A percentile compares a stretch with the other conserved stretches of the same genome.
Conservation (phyloP, 2,113 vertebrate species). For the Thamnophis sirtalis region DNA sequence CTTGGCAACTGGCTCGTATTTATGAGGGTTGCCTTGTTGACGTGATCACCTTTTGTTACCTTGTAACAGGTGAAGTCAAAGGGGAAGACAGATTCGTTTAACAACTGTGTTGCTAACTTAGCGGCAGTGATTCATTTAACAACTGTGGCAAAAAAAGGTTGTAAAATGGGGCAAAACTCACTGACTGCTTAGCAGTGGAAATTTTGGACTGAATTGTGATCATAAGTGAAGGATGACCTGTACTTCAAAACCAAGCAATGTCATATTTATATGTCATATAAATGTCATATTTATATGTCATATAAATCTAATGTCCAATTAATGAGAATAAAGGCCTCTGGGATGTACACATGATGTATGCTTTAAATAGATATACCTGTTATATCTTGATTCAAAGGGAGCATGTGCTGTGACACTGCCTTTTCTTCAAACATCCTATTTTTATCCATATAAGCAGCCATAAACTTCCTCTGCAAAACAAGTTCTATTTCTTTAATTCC, state of each 20-base stretch:
- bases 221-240: background rate
- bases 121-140: background rate
- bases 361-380: constrained; percentile 25
- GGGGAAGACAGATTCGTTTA: background rate
- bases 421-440: background rate
- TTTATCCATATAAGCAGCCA: background rate
- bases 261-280: background rate
- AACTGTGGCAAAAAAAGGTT: background rate
- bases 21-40: no score
- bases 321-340: background rate
- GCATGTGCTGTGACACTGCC: background rate
- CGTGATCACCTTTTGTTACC: background rate
- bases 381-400: background rate
- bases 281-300: no score
- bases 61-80: background rate
- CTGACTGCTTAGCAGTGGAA: background rate
- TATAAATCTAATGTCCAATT: background rate
- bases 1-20: no score
- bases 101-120: background rate
- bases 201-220: background rate
- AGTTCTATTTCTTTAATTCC: background rate
- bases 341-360: background rate
- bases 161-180: background rate
- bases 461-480: constrained; percentile 43
- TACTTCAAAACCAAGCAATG: background rate